These are phyloP conservation scores for Lanius ludovicianus DNA, from an alignment of 2,113 vertebrate species.

Conservation along the genomic window DNA sequence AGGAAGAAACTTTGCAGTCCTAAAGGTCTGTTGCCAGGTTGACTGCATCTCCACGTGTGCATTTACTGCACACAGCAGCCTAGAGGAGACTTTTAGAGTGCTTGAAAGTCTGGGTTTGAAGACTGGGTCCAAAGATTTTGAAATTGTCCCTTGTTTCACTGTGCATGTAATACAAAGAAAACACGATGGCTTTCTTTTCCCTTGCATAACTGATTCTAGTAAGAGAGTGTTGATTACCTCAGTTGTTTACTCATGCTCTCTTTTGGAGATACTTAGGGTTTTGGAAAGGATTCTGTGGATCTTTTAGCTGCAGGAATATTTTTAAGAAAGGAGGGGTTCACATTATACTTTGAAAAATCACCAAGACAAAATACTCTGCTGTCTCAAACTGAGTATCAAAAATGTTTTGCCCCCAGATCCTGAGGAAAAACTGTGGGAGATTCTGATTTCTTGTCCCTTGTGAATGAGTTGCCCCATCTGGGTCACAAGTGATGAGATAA, in stretches of 20 bases:
- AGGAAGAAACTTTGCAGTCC: background rate
- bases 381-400: background rate
- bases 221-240: background rate
- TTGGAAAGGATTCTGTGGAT: background rate
- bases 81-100: background rate
- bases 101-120: background rate
- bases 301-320: background rate
- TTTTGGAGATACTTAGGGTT: background rate
- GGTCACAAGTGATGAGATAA: slow-evolving; percentile 48
- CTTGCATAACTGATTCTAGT: background rate
- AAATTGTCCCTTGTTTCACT: background rate
- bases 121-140: background rate
- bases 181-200: rapidly evolving
- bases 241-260: background rate
- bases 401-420: background rate
- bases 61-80: background rate
- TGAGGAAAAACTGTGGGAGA: background rate
- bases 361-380: background rate
- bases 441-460: background rate
- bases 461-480: slow-evolving; percentile 26
- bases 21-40: background rate
- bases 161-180: background rate
- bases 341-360: background rate
- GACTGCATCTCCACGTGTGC: background rate
- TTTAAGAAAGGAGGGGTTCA: background rate